phyloP scores from a whole-genome alignment of 2,113 vertebrate species.

The Lynx canadensis region DNA sequence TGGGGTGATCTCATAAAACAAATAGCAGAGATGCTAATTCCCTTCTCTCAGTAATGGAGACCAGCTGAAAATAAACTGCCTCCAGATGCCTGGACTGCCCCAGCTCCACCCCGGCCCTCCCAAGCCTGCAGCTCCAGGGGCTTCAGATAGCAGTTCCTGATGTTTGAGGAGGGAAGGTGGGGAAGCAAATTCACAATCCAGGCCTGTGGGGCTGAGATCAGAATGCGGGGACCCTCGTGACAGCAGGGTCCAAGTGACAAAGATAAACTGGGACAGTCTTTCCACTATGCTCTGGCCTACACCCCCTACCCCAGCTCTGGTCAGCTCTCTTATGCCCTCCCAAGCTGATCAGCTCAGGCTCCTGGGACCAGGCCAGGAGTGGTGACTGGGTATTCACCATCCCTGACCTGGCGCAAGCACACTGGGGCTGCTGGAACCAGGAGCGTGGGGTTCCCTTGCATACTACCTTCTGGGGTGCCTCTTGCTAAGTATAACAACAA shows the following conservation, averaged over 20 bases:
- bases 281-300: background rate
- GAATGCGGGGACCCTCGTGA: background rate
- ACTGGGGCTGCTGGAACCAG: background rate
- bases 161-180: background rate
- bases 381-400: background rate
- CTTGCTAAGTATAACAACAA: background rate
- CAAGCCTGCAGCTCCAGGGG: background rate
- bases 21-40: slow-evolving; percentile 77
- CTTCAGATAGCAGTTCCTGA: background rate
- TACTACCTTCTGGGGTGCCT: background rate
- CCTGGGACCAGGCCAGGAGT: background rate
- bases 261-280: background rate
- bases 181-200: background rate
- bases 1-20: slow-evolving; percentile 75
- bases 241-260: background rate
- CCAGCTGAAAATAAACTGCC: slow-evolving; percentile 64
- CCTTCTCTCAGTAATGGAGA: slow-evolving; percentile 43
- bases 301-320: fast-evolving
- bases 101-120: background rate
- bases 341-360: background rate
- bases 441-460: background rate
- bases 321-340: background rate
- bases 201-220: background rate
- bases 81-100: slow-evolving; percentile 48
- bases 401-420: background rate